Base-by-base conservation (phyloP, 2,113 vertebrate genomes). In the Dryoscopus gambensis region DNA sequence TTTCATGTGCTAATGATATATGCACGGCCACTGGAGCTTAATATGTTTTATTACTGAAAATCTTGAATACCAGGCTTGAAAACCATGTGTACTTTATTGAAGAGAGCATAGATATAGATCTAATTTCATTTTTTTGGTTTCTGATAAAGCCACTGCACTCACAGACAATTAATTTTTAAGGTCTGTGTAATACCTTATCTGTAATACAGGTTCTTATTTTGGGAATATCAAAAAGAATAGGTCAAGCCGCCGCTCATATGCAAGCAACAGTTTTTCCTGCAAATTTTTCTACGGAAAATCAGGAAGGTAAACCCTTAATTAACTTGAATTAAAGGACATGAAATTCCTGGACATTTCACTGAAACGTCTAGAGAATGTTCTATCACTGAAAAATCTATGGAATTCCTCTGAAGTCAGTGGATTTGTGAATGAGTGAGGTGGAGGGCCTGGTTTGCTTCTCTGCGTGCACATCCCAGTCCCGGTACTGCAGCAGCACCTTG, bases 401-500 rank as follows among this genome's bases (percentile, higher is more conserved):
- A 60, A n/a, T 80, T 49, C 31, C 44, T 33, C 24, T 7, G 4
- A 46, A 64, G 21, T 44, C 27, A 52, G 15, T 30, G 44, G n/a
- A 6, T 74, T 67, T 88, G 63, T 68, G 44, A 56, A 64, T 31
- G 30, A 60, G 23, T 5, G 40, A 39, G 28, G 18, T 33, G 21
- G 40, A n/a, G 25, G 22, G 25, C 24, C 50, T 65, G 33, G 12
- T 65, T 83, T 84, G n/a, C 50, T 55, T 37, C 50, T 65, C 35
- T 47, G 9, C 3, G 0, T 49, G 30, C 50, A 33, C 7, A 40
- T 20, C n/a, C 11, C 46, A 74, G 52, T 24, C 39, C 35, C 1
- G 2, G 3, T 52, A 46, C 13, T 0, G 0, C 27, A 77, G 49
- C 33, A 70, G 52, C 33, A 73, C 3, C 33, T 10, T 10, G 13